A percentile compares a stretch with the other conserved stretches of the same genome.
phyloP scores from a whole-genome alignment of 2,113 vertebrate species.

The Plectropomus leopardus region DNA sequence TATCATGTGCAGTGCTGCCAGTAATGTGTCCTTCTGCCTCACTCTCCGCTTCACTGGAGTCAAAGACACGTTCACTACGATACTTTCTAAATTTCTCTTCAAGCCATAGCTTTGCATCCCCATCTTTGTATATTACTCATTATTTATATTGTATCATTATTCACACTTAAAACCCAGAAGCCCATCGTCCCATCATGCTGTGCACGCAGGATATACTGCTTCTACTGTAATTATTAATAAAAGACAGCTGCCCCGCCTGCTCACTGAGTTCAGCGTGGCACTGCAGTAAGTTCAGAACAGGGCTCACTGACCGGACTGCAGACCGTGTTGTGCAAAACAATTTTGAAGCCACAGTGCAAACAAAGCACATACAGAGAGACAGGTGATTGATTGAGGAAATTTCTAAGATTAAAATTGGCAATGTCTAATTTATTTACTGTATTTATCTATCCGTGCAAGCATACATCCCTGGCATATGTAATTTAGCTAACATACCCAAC shows the following conservation, averaged over 20 bases:
- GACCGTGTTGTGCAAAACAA: not conserved
- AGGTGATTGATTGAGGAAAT: not conserved
- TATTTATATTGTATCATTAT: not conserved
- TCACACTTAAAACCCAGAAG: not conserved
- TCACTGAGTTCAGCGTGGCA: not conserved
- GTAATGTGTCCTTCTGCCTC: not conserved
- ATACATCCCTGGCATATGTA: not conserved
- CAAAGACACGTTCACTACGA: not conserved
- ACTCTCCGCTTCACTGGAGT: conserved; percentile 9
- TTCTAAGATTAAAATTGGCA: not conserved
- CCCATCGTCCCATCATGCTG: not conserved
- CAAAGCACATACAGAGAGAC: not conserved
- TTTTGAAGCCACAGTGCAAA: not conserved
- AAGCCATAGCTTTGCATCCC: not conserved
- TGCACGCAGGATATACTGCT: not conserved
- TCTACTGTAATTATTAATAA: not conserved
- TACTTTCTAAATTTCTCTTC: not conserved
- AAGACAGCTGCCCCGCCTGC: not conserved
- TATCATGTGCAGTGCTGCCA: conserved; percentile 15
- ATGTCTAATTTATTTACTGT: not conserved
- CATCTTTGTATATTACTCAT: not conserved
- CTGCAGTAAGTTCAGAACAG: no score
- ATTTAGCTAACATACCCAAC: not conserved
- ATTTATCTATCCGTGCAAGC: not conserved
- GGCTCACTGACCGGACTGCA: not conserved